These are phyloP conservation scores for Mormyrus lacerda DNA, from an alignment of 2,113 vertebrate species.

Conservation along the genomic window DNA sequence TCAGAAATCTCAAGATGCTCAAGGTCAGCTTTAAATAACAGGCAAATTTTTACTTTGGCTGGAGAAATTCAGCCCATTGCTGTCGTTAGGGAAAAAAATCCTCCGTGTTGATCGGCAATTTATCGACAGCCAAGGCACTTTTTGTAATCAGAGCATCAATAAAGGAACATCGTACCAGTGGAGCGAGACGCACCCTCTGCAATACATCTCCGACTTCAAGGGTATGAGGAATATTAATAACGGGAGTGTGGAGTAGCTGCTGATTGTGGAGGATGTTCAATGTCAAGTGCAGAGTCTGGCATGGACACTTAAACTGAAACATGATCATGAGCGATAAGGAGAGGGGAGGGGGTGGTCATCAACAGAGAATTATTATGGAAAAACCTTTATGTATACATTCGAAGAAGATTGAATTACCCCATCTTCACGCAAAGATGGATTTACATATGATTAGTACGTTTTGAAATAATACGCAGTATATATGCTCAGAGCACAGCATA, in stretches of 20 bases:
- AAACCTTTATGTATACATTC: background rate
- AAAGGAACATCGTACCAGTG: background rate
- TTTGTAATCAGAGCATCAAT: background rate
- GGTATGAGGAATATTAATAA: slow-evolving; percentile 34
- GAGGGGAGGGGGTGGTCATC: background rate
- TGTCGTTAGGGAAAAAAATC: slow-evolving; percentile 20
- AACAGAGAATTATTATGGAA: background rate
- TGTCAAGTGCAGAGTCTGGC: slow-evolving; percentile 43
- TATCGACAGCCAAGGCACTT: slow-evolving; percentile 47
- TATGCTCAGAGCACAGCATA: background rate
- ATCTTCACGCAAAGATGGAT: background rate
- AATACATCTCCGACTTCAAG: slow-evolving; percentile 50
- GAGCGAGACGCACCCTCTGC: background rate
- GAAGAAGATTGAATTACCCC: background rate
- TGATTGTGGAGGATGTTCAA: slow-evolving; percentile 60
- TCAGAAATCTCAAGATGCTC: slow-evolving; percentile 25
- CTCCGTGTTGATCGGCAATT: slow-evolving; percentile 30
- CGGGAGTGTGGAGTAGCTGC: slow-evolving; percentile 55
- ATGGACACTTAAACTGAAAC: background rate
- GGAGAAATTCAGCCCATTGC: background rate
- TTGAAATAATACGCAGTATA: background rate
- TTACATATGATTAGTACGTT: background rate
- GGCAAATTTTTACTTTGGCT: slow-evolving; percentile 21
- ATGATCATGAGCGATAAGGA: background rate
- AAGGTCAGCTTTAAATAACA: slow-evolving; percentile 39